Conservation (phyloP, 2,888 invertebrate species). For the Parasteatoda lunata region DNA sequence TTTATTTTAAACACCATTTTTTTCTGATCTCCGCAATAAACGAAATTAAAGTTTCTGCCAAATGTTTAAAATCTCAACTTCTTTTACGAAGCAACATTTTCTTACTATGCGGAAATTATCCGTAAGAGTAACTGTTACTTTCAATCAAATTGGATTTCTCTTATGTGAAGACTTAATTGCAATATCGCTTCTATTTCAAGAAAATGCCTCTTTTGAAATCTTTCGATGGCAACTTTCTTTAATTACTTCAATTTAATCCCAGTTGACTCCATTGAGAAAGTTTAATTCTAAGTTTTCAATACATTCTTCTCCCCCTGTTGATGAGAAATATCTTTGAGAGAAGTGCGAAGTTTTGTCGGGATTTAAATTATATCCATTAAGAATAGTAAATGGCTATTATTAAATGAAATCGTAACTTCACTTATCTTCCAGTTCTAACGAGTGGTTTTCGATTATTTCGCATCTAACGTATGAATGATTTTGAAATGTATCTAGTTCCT, state of each 20-base stretch:
- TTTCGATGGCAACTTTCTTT: background rate
- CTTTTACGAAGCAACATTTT: background rate
- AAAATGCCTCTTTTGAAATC: background rate
- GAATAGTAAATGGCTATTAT: background rate
- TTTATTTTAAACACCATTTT: too few relatives aligned
- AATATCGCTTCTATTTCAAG: slow-evolving; percentile 33
- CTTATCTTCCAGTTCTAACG: too few relatives aligned
- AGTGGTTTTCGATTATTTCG: too few relatives aligned
- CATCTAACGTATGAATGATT: too few relatives aligned
- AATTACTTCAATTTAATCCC: slow-evolving; percentile 13
- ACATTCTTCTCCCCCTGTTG: background rate
- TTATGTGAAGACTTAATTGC: slow-evolving; percentile 38
- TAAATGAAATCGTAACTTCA: background rate
- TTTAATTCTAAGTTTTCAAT: background rate
- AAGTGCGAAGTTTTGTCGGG: background rate
- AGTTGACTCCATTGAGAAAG: slow-evolving; percentile 1
- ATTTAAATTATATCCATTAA: background rate
- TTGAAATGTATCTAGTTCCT: too few relatives aligned
- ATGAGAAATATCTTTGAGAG: background rate
- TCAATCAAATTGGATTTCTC: slow-evolving; percentile 47
- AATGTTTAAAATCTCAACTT: background rate
- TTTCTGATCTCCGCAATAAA: too few relatives aligned
- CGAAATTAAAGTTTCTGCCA: too few relatives aligned
- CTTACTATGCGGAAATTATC: slow-evolving; percentile 1
- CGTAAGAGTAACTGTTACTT: slow-evolving; percentile 23